Percentiles rank a stretch among this genome's conserved stretches.
These are phyloP conservation scores for Ptychochromis oligacanthus DNA, from an alignment of 2,113 vertebrate species.

Conservation along the genomic window DNA sequence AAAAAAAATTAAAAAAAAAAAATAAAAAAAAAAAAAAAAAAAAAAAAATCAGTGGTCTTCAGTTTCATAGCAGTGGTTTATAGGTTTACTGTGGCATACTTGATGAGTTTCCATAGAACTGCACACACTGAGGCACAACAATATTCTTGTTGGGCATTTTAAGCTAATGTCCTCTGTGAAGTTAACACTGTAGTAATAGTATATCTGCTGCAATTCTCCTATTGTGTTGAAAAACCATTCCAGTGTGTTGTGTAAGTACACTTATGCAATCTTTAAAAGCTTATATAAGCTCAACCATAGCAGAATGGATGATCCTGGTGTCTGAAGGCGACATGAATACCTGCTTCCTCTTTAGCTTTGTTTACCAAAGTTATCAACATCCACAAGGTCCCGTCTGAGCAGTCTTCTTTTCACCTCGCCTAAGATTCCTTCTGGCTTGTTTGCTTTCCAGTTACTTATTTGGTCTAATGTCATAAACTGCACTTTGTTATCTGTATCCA, in stretches of 20 bases:
- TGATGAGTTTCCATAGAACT: slow-evolving; percentile 12
- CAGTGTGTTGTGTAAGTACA: neutral
- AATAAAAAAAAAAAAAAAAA: no score
- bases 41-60: slow-evolving; percentile 2
- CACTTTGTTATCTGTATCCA: neutral
- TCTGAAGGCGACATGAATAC: neutral
- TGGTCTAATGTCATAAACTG: slow-evolving; percentile 3
- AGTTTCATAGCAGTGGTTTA: slow-evolving; percentile 16
- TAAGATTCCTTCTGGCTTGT: neutral
- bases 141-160: neutral
- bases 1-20: no score
- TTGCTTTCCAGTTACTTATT: slow-evolving; percentile 15
- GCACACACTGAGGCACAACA: slow-evolving; percentile 25
- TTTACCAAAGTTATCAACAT: slow-evolving; percentile 26
- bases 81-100: slow-evolving; percentile 15
- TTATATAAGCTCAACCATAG: neutral
- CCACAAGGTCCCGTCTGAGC: neutral
- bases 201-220: slow-evolving; percentile 19
- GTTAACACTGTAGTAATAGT: slow-evolving; percentile 3
- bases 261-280: slow-evolving; percentile 11
- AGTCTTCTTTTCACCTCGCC: slow-evolving; percentile 16
- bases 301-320: slow-evolving; percentile 29
- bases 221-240: slow-evolving; percentile 15
- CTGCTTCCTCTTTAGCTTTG: slow-evolving; percentile 35
- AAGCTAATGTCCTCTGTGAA: slow-evolving; percentile 24